A percentile compares a stretch with the other conserved stretches of the same genome.
Conservation (phyloP, 2,797 vertebrate genomes). For the Nasua narica region DNA sequence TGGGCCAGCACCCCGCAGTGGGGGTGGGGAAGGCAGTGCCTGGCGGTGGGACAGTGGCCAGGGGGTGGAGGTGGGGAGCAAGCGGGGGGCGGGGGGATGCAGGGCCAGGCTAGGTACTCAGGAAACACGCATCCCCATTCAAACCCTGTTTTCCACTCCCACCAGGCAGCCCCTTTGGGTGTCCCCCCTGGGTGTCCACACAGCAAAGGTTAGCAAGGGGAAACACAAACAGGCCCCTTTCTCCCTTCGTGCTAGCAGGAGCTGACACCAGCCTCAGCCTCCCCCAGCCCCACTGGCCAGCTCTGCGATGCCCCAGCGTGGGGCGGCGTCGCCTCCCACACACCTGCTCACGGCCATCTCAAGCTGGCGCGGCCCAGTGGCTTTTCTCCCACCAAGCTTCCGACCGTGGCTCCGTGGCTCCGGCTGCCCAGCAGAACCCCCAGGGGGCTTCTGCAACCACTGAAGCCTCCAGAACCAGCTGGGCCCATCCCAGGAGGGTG, state of each 20-base stretch:
- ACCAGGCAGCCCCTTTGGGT: neutral
- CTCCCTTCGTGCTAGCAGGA: neutral
- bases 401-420: neutral
- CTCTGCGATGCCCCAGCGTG: neutral
- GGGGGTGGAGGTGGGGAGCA: no score
- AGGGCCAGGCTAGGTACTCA: neutral
- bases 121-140: neutral
- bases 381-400: neutral
- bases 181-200: neutral
- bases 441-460: neutral
- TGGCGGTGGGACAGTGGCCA: neutral
- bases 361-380: no score
- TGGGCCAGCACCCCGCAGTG: neutral
- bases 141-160: neutral
- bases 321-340: rapidly evolving
- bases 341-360: neutral
- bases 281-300: neutral
- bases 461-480: rapidly evolving
- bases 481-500: neutral
- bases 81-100: neutral
- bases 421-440: neutral
- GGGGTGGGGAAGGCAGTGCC: neutral
- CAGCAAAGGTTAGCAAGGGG: neutral
- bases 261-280: neutral
- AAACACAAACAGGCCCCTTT: neutral